Percentiles rank a stretch among this genome's conserved stretches.
phyloP scores from a whole-genome alignment of 2,113 vertebrate genomes.

The Cyanoderma ruficeps region DNA sequence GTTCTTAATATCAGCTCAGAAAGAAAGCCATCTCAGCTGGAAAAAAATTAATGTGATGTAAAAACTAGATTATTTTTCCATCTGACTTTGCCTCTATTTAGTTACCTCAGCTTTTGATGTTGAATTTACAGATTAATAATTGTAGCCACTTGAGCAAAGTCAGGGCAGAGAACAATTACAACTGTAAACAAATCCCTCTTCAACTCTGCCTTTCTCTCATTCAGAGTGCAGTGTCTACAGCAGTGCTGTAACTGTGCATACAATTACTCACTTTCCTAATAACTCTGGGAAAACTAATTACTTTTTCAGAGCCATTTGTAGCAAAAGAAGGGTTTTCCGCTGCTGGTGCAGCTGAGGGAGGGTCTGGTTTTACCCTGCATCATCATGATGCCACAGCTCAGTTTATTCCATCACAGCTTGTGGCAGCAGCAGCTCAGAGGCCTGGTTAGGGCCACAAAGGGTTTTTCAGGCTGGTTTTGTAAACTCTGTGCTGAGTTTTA shows the following conservation, averaged over 20 bases:
- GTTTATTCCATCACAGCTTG: not conserved
- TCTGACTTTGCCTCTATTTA: slow-evolving; percentile 3
- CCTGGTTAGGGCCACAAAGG: not conserved
- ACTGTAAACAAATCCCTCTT: not conserved
- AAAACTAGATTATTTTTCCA: slow-evolving; percentile 8
- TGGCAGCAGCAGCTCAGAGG: not conserved
- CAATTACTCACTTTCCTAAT: not conserved
- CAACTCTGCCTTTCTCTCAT: not conserved
- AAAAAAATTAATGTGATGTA: not conserved
- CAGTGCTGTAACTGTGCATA: not conserved
- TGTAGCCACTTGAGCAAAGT: slow-evolving; percentile 1
- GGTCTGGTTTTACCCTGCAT: not conserved
- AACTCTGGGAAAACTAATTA: not conserved
- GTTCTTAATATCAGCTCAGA: not conserved
- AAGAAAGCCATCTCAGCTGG: not conserved
- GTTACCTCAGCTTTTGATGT: slow-evolving; percentile 22
- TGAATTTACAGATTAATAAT: slow-evolving; percentile 15
- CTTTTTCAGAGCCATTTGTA: not conserved
- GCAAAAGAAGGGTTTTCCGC: not conserved
- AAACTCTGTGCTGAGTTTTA: not conserved
- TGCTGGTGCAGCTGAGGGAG: not conserved
- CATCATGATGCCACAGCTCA: not conserved
- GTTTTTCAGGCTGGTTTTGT: not conserved
- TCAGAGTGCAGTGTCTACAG: fast-evolving
- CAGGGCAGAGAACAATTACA: not conserved